Conservation (phyloP, 2,888 invertebrate genomes). For the Rhyacophila evoluta region DNA sequence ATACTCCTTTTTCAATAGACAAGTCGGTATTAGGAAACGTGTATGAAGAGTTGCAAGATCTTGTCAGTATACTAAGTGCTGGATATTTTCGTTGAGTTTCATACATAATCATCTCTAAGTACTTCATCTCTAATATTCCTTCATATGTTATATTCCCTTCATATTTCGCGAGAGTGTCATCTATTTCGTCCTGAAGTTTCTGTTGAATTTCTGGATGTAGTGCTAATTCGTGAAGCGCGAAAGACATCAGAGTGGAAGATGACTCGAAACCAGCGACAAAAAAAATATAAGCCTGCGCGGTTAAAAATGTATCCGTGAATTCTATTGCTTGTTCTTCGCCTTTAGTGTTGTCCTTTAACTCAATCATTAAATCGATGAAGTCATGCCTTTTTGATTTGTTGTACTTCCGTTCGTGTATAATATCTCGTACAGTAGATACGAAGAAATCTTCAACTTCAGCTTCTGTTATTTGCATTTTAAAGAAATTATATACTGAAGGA, state of each 20-base stretch:
- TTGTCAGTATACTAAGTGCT: constrained; percentile 61
- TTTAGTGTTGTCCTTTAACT: constrained; percentile 39
- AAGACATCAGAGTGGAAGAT: constrained; percentile 62
- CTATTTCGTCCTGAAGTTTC: constrained; percentile 59
- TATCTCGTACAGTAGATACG: constrained; percentile 48
- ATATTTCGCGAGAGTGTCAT: constrained; percentile 57
- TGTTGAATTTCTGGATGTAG: constrained; percentile 61
- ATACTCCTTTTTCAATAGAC: constrained; percentile 59
- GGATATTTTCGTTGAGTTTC: constrained; percentile 67
- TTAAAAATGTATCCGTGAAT: constrained; percentile 59
- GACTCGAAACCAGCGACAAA: constrained; percentile 66
- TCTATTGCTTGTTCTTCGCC: constrained; percentile 54
- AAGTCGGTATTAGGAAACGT: constrained; percentile 60
- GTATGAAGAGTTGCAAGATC: constrained; percentile 60
- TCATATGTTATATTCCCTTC: constrained; percentile 62
- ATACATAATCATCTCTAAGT: constrained; percentile 61
- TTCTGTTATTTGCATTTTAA: constrained; percentile 55
- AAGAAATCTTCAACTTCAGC: constrained; percentile 43
- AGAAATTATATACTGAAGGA: constrained; percentile 31
- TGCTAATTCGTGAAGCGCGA: constrained; percentile 61
- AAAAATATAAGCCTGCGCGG: constrained; percentile 64
- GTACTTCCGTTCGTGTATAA: constrained; percentile 43
- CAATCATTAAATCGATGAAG: constrained; percentile 48
- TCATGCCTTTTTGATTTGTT: constrained; percentile 37
- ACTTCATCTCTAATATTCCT: constrained; percentile 60